phyloP scores from a whole-genome alignment of 2,888 invertebrate genomes.

The Microplitis deprimator region DNA sequence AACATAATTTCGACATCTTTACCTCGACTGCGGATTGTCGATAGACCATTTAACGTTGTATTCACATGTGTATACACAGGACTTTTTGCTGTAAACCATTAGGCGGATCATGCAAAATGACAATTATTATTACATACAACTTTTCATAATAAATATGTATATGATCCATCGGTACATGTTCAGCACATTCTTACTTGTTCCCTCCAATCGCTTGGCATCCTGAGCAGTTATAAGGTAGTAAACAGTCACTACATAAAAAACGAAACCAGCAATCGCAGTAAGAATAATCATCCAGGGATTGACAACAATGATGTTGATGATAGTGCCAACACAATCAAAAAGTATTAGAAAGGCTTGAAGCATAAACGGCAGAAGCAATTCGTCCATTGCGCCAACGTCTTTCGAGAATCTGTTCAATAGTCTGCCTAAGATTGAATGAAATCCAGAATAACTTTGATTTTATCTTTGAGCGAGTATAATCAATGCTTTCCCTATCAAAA shows the following conservation, averaged over 20 bases:
- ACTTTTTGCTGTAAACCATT: constrained; percentile 75
- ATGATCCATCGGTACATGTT: not conserved
- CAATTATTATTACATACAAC: not conserved
- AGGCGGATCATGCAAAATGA: not conserved
- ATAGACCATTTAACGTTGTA: constrained; percentile 86
- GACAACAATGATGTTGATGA: constrained; percentile 73
- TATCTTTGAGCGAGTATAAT: too few species aligned
- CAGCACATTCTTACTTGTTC: constrained; percentile 66
- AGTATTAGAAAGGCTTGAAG: constrained; percentile 74
- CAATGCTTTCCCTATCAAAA: too few species aligned
- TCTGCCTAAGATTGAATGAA: constrained; percentile 62
- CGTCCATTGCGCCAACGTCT: constrained; percentile 79
- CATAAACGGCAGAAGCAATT: constrained; percentile 73
- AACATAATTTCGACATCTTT: constrained; percentile 78
- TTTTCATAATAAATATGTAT: not conserved
- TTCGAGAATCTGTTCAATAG: constrained; percentile 85
- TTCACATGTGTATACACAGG: constrained; percentile 94
- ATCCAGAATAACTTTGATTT: too few species aligned
- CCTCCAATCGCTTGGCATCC: constrained; percentile 79
- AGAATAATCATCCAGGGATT: constrained; percentile 80
- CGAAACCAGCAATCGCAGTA: constrained; percentile 74
- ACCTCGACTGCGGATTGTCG: constrained; percentile 87
- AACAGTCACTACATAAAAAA: constrained; percentile 77
- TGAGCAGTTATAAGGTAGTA: constrained; percentile 81
- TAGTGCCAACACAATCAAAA: constrained; percentile 70